Conservation (phyloP, 1,140 invertebrate genomes). For the Zaprionus davidi region DNA sequence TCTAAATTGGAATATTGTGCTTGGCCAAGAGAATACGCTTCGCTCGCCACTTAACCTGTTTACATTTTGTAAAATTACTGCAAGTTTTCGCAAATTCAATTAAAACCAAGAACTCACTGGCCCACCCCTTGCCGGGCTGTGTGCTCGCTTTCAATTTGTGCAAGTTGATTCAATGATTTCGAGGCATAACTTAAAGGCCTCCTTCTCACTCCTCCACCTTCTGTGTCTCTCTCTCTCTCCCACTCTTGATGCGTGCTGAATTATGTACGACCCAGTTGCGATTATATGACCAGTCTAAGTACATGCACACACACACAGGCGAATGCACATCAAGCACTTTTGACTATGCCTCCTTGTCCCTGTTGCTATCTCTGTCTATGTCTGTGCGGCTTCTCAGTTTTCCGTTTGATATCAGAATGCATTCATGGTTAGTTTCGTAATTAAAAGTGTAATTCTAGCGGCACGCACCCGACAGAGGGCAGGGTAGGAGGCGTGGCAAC, state of each 20-base stretch:
- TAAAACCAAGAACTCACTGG: not conserved
- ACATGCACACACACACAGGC: constrained; percentile 3
- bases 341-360: not conserved
- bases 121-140: not conserved
- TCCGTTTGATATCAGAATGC: constrained; percentile 73
- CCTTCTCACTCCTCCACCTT: not conserved
- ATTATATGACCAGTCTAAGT: constrained; percentile 10
- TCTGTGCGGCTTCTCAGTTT: constrained; percentile 38
- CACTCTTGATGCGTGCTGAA: constrained; percentile 3
- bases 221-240: not conserved
- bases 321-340: constrained; percentile 6
- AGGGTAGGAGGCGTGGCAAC: not conserved
- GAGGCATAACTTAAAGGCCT: constrained; percentile 24
- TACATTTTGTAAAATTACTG: not conserved
- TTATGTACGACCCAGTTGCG: constrained; percentile 42
- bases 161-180: constrained; percentile 25
- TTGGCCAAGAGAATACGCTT: not conserved
- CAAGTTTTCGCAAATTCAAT: constrained; percentile 6
- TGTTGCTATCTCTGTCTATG: constrained; percentile 12
- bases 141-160: constrained; percentile 24
- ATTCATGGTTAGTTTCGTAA: constrained; percentile 81
- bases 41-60: constrained; percentile 4
- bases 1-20: constrained; percentile 6
- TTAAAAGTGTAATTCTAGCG: constrained; percentile 74
- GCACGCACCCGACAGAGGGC: constrained; percentile 35